A percentile compares a stretch with the other conserved stretches of the same genome.
Conservation (phyloP, 2,888 invertebrate species). For the Clepsis dumicolana region DNA sequence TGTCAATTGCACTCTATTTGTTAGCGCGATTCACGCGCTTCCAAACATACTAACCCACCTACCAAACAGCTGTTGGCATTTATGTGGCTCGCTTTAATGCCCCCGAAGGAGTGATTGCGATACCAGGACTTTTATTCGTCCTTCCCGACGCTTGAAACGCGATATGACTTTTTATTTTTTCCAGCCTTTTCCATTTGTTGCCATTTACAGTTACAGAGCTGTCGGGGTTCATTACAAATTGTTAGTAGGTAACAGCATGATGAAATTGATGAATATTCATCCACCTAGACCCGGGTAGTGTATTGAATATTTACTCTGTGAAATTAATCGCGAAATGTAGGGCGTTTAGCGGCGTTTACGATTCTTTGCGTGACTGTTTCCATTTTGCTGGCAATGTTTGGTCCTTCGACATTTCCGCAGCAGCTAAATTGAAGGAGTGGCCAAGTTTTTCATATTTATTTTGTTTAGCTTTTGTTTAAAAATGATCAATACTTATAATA, state of each 20-base stretch:
- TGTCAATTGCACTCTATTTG: neutral
- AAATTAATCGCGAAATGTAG: constrained; percentile 44
- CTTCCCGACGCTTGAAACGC: constrained; percentile 22
- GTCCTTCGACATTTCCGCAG: constrained; percentile 62
- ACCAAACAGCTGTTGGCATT: constrained; percentile 27
- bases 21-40: neutral
- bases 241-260: constrained; percentile 27
- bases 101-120: constrained; percentile 41
- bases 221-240: constrained; percentile 21
- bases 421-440: constrained; percentile 58
- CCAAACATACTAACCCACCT: neutral
- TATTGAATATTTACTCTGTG: constrained; percentile 40
- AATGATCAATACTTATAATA: constrained; percentile 10
- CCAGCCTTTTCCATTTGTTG: constrained; percentile 16
- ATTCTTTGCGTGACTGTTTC: constrained; percentile 65
- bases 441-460: constrained; percentile 41
- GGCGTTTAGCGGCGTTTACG: constrained; percentile 46
- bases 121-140: constrained; percentile 30
- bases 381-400: constrained; percentile 61
- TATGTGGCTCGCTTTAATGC: constrained; percentile 36
- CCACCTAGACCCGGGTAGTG: constrained; percentile 2
- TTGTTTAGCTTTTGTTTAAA: constrained; percentile 13
- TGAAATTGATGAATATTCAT: constrained; percentile 39
- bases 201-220: constrained; percentile 19
- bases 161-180: constrained; percentile 33